Evolutionary conservation across 2,888 invertebrate genomes (phyloP), one percentile per base, ranked within the genome.

Genomic region (Eustalomyia histrio): DNA sequence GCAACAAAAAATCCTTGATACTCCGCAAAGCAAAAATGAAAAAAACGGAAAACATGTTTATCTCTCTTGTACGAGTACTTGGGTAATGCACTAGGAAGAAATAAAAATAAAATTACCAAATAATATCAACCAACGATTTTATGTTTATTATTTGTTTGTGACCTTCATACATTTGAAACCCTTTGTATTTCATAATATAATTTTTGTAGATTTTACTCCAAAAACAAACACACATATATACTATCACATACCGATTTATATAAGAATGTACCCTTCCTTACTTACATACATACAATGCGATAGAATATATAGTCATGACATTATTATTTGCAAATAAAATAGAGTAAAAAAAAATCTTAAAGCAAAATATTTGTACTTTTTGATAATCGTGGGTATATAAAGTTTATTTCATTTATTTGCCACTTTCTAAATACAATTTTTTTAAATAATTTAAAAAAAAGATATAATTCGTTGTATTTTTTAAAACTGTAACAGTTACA

Each of bases 61-160:
- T 76, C 47, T 64, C 9, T 58, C 12, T 39, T 10, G 39, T 39
- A 39, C 12, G 39, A 29, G 29, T 39, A 39, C 21, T 39, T 39
- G 39, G 10, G 24, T 24, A n/a, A 50, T 35, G 53, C 1, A 33
- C 35, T 50, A 18, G 18, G 58, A 69, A 55, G 12, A 47, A 69
- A 76, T n/a, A 63, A 69, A 76, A 67, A 79, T 61, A 73, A 73
- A 79, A 73, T 72, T 79, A 68, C 78, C 60, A 73, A 79, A 73
- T 73, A 61, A 68, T 73, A 61, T 63, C 61, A 14, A 29, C 3
- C 14, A 57, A 69, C 63, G 33, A 60, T 76, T 71, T 16, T 29
- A 63, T 69, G 58, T 60, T 39, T 52, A 24, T 63, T 21, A 52
- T 64, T 71, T 71, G 24, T 52, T 43, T 71, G 72, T 73, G 78